Percentiles rank a stretch among this genome's conserved stretches.
These are phyloP conservation scores for Patella caerulea DNA, from an alignment of 2,888 invertebrate species.

Conservation along the genomic window DNA sequence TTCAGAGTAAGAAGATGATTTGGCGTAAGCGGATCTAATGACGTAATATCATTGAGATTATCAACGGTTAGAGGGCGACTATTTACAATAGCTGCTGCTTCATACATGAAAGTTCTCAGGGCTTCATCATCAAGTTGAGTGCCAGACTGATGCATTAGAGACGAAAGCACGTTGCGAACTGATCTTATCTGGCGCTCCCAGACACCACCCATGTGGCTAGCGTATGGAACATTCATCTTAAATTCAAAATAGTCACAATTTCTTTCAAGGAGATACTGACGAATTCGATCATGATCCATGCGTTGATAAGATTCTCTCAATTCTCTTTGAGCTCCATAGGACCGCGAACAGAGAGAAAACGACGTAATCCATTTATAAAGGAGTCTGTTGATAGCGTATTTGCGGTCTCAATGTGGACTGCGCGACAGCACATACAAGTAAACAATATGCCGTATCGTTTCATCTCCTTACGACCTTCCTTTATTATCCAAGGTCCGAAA, in stretches of 20 bases:
- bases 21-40: constrained; percentile 29
- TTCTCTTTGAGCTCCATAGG: constrained; percentile 22
- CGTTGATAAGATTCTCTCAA: constrained; percentile 23
- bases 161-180: constrained; percentile 35
- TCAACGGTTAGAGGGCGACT: constrained; percentile 33
- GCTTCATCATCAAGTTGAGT: constrained; percentile 30
- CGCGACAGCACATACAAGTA: constrained; percentile 58
- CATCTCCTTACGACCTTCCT: constrained; percentile 43
- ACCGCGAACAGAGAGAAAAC: constrained; percentile 34
- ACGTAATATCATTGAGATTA: neutral
- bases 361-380: constrained; percentile 36
- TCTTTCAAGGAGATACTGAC: constrained; percentile 23
- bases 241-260: constrained; percentile 31
- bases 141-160: constrained; percentile 23
- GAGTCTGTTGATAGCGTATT: constrained; percentile 40
- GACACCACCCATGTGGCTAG: constrained; percentile 49
- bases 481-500: too few relatives aligned
- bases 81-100: constrained; percentile 35
- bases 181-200: constrained; percentile 51
- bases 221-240: constrained; percentile 44
- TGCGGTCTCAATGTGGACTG: constrained; percentile 55
- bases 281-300: constrained; percentile 25
- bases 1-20: constrained; percentile 31
- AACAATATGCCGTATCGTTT: constrained; percentile 61
- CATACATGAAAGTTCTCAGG: constrained; percentile 34